Conservation (phyloP, 2,797 vertebrate species). For the Gambusia yucatana region DNA sequence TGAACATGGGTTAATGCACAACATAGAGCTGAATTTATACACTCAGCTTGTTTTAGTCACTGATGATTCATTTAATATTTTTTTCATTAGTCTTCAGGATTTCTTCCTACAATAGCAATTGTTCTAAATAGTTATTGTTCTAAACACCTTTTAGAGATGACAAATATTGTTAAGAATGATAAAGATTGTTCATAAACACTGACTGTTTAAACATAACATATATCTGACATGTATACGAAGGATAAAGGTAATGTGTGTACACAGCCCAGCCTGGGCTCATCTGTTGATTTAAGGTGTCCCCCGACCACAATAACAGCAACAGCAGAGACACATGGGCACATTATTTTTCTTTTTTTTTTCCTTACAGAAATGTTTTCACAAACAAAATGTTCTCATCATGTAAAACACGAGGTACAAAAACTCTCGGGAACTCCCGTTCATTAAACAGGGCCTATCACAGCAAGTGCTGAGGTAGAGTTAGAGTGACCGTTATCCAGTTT, state of each 20-base stretch:
- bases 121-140: not conserved
- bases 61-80: not conserved
- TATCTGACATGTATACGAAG: not conserved
- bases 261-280: not conserved
- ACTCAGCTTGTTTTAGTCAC: not conserved
- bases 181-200: not conserved
- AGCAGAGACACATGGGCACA: too few species aligned
- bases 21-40: not conserved
- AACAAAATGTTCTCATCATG: not conserved
- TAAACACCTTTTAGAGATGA: not conserved
- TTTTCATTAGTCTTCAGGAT: not conserved
- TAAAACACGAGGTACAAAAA: not conserved
- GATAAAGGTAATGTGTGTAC: not conserved
- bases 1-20: not conserved
- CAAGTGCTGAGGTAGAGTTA: not conserved
- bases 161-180: not conserved
- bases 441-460: not conserved
- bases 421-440: not conserved
- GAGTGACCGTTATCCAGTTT: not conserved
- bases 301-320: too few species aligned
- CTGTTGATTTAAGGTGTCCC: not conserved
- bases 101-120: not conserved
- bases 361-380: not conserved
- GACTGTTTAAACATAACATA: not conserved
- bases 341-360: not conserved